Evolutionary conservation across 2,888 invertebrate species (phyloP), one percentile per base, ranked within the genome.

Genomic region (Aquatica leii): DNA sequence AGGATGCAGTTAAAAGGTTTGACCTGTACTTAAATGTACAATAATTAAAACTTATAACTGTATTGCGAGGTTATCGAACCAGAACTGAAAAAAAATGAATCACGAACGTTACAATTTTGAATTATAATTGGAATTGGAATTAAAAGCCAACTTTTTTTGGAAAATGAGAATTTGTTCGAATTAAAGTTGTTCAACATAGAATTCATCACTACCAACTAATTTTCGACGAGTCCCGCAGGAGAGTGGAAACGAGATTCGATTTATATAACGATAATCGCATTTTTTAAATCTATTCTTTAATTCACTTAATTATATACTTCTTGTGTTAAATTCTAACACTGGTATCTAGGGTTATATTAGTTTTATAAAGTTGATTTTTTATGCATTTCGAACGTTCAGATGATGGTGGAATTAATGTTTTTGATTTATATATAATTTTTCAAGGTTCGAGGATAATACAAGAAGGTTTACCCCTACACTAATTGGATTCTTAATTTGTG

Each of bases 181-280:
- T 65, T 65, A 67, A 59, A 15, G 56, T 63, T 66, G 56, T 65
- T 65, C 48, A 52, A 59, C 59, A 65, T 59, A 49, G 53, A 62
- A 34, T 66, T 60, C 55, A 69, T 66, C 69, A 62, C 59, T 43
- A 15, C 14, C 15, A 65, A 62, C 60, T 65, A 69, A 68, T 69
- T 67, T 63, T 61, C 60, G 52, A 50, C 60, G 54, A 50, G 35
- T 61, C 67, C 53, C 67, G 11, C 14, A 53, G 58, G 63, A 56
- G 24, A 17, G 41, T 21, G 41, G 53, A 58, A 59, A 40, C 59
- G 50, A 56, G 57, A 65, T 65, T 65, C 56, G 56, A 59, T 65
- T 59, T 34, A 60, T 49, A 56, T 57, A 50, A 15, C 5, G 43
- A 43, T 43, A 43, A 43, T 43, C 43, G 9, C 43, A 18, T 43